Conservation (phyloP, 2,113 vertebrate species). For the Trogon melanurus region DNA sequence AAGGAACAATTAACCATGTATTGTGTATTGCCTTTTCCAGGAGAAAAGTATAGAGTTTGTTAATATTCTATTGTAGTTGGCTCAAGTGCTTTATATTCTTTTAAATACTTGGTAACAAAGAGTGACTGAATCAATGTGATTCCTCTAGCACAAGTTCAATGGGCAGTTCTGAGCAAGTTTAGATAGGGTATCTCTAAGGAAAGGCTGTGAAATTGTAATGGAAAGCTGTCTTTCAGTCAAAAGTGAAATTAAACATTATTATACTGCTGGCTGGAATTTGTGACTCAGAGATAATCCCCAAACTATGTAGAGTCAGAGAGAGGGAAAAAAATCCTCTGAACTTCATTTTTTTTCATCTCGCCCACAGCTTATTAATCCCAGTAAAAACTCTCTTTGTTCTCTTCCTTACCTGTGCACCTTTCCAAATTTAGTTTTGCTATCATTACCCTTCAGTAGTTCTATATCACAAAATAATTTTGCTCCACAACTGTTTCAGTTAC, state of each 20-base stretch:
- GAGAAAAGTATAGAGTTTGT: background rate
- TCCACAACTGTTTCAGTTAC: background rate
- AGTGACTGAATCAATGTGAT: background rate
- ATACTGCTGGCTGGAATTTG: background rate
- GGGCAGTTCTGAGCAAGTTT: background rate
- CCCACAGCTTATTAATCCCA: background rate
- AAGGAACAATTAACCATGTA: background rate
- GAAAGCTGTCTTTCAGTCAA: constrained; percentile 17
- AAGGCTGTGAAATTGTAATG: background rate
- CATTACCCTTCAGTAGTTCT: background rate
- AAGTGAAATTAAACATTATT: background rate
- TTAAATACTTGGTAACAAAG: background rate
- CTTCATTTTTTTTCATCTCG: background rate
- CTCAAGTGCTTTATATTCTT: background rate
- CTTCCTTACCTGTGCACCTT: background rate
- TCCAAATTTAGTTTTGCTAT: background rate
- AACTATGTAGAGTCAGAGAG: background rate
- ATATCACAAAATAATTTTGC: background rate
- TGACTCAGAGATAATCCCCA: constrained; percentile 32
- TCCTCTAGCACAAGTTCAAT: background rate
- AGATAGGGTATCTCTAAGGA: background rate
- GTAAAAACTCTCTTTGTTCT: background rate
- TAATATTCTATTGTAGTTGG: background rate
- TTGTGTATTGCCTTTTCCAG: background rate
- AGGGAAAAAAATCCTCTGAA: background rate